Conservation (phyloP, 2,797 vertebrate genomes). For the Rhinogobio ventralis region DNA sequence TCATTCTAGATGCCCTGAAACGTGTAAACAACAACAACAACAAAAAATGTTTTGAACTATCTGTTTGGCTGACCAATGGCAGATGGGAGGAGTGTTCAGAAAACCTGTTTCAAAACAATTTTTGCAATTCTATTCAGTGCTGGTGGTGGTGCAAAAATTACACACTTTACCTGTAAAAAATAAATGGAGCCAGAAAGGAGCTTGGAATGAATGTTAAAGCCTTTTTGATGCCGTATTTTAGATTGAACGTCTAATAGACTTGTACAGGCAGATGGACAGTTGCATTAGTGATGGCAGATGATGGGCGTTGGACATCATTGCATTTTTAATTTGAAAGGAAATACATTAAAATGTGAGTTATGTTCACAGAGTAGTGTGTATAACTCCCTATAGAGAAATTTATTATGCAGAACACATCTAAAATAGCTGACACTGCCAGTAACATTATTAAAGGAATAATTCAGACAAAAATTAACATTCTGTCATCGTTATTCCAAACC, state of each 20-base stretch:
- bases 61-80: background rate
- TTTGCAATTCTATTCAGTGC: background rate
- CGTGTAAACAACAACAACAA: too few species aligned
- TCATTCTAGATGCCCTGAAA: background rate
- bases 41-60: too few species aligned
- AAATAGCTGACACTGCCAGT: background rate
- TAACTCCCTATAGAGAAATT: background rate
- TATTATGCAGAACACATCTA: background rate
- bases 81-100: background rate
- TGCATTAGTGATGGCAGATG: constrained; percentile 47
- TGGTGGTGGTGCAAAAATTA: background rate
- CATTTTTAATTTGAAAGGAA: constrained; percentile 48
- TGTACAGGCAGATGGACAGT: constrained; percentile 39
- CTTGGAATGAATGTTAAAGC: constrained; percentile 16
- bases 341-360: constrained; percentile 32
- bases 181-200: background rate
- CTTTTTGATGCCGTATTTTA: background rate
- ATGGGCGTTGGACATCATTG: constrained; percentile 22
- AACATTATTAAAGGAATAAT: constrained; percentile 1
- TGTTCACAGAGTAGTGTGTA: background rate
- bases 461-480: background rate
- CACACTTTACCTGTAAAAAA: background rate
- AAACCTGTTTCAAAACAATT: background rate
- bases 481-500: constrained; percentile 1
- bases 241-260: constrained; percentile 29